These are phyloP conservation scores for Neocrepidodera transversa DNA, from an alignment of 2,888 invertebrate species.

Conservation along the genomic window DNA sequence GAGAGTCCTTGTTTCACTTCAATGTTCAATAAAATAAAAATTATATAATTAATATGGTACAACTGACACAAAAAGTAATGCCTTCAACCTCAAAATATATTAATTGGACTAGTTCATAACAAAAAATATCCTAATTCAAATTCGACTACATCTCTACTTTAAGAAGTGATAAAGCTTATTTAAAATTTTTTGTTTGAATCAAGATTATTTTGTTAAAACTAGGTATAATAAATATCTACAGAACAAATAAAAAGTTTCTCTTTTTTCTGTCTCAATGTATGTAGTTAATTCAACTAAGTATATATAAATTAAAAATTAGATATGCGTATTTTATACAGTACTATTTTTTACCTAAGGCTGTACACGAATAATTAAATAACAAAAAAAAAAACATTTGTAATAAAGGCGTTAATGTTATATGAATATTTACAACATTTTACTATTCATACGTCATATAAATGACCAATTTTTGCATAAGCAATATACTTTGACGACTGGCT, in stretches of 20 bases:
- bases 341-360: neutral
- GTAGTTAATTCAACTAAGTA: neutral
- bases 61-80: neutral
- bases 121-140: no score
- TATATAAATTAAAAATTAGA: neutral
- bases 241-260: no score
- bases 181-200: no score
- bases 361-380: neutral
- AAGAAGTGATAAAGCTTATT: no score
- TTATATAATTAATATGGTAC: neutral
- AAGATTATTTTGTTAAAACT: no score
- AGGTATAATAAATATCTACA: no score
- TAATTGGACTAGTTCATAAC: neutral
- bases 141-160: no score
- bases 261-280: neutral
- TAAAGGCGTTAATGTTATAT: neutral
- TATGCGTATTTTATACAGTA: conserved; percentile 2
- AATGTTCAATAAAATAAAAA: conserved; percentile 1
- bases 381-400: neutral
- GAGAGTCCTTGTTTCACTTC: conserved; percentile 8
- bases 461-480: neutral
- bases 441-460: no score
- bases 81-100: neutral
- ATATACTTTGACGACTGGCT: no score
- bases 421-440: neutral